Evolutionary conservation across 1,140 invertebrate species (phyloP).

Genomic region (Berghia stephanieae): DNA sequence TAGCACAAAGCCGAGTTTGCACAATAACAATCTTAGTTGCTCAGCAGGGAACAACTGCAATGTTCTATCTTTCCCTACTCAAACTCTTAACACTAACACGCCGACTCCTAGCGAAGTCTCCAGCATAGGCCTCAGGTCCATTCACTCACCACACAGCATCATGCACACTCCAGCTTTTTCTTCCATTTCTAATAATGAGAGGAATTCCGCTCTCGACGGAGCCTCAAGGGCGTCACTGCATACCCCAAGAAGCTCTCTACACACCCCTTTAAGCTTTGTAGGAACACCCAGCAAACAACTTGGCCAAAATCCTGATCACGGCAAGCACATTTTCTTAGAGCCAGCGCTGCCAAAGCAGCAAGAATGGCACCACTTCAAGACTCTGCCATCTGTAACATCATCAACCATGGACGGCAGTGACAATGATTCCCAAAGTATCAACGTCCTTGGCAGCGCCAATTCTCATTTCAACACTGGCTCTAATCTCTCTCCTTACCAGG

Average conservation of each 20-base stretch:
- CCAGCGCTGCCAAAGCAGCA: slow-evolving; percentile 49
- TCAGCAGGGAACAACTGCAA: too few relatives aligned
- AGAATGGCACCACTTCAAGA: slow-evolving; percentile 54
- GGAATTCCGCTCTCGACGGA: not conserved
- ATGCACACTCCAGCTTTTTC: slow-evolving; percentile 47
- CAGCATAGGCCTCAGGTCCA: slow-evolving; percentile 44
- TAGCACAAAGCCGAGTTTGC: too few relatives aligned
- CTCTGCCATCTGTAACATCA: slow-evolving; percentile 42
- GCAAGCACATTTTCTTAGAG: slow-evolving; percentile 55
- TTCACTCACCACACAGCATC: slow-evolving; percentile 37
- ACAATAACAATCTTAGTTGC: too few relatives aligned
- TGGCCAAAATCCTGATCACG: slow-evolving; percentile 39
- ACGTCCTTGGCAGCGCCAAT: slow-evolving; percentile 34
- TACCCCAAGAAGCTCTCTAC: slow-evolving; percentile 19
- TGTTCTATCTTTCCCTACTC: too few relatives aligned
- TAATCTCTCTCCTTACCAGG: slow-evolving; percentile 59
- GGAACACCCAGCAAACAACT: slow-evolving; percentile 1
- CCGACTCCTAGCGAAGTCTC: slow-evolving; percentile 64
- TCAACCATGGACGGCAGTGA: slow-evolving; percentile 39
- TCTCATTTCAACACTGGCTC: slow-evolving; percentile 41
- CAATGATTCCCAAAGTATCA: slow-evolving; percentile 40
- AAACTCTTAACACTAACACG: slow-evolving; percentile 53
- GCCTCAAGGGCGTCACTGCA: not conserved
- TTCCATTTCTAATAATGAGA: slow-evolving; percentile 33
- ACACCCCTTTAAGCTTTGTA: slow-evolving; percentile 36